Conservation (phyloP, 2,113 vertebrate species). For the Scophthalmus maximus region DNA sequence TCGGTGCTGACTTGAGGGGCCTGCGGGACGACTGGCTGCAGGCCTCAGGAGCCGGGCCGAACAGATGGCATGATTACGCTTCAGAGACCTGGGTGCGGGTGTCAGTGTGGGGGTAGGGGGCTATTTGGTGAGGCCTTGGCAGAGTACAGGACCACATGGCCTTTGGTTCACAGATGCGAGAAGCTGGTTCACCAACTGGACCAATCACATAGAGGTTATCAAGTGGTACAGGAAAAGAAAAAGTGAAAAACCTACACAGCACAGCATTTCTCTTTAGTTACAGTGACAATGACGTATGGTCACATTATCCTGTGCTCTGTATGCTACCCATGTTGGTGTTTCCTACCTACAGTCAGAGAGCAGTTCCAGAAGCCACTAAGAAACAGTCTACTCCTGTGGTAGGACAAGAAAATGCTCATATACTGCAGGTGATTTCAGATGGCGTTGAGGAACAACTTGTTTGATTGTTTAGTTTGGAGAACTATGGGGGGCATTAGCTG, state of each 20-base stretch:
- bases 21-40: not conserved
- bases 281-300: not conserved
- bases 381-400: no score
- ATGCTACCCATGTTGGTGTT: no score
- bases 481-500: not conserved
- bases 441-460: not conserved
- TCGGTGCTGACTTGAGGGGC: conserved; percentile 14
- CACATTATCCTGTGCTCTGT: not conserved
- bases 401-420: no score
- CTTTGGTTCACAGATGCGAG: conserved; percentile 13
- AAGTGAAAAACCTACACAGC: not conserved
- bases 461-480: not conserved
- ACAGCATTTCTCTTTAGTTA: not conserved
- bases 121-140: conserved; percentile 10
- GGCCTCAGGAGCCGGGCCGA: not conserved
- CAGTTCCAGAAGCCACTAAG: no score
- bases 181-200: conserved; percentile 10
- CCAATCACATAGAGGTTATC: conserved; percentile 7
- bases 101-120: conserved; percentile 4
- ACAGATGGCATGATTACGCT: conserved; percentile 61
- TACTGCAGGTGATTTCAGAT: no score
- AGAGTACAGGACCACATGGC: not conserved
- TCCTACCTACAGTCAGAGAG: no score
- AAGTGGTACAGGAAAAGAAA: not conserved
- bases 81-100: conserved; percentile 16